Evolutionary conservation across 2,797 vertebrate genomes (phyloP), one percentile per base, ranked within the genome.

Genomic region (Coracias cyanogaster): DNA sequence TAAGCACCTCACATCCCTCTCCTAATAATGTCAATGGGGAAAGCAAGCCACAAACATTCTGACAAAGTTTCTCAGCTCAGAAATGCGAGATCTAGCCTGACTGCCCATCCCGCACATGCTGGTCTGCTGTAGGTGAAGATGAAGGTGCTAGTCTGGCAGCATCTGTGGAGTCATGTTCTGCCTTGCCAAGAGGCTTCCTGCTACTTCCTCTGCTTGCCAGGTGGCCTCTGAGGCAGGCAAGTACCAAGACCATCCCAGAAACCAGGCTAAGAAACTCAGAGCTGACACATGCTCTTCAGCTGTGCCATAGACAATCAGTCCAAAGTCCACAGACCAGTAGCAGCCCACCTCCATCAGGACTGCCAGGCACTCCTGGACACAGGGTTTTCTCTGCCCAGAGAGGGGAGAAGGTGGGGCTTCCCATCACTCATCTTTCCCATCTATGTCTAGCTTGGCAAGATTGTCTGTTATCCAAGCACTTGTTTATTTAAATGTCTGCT

Each of bases 101-200:
- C 12, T 2, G 0, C 16, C 45, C 24, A 21, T 19, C 28, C 35
- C 0, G 0, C 18, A 18, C 0, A 4, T 7, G 6, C 20, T 24
- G 16, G 14, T 67, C 25, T 8, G 15, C 35, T 35, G 6, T 9
- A 88, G 8, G 49, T 28, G 58, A 64, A 88, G 49, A 55, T 16
- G 35, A 6, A 39, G 25, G 12, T 48, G 6, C 9, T 72, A 33
- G 26, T 37, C 64, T 29, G 14, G 19, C 33, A 82, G 49, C 0
- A 0, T 41, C 33, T 37, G 14, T 76, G 15, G 22, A 43, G 31
- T 22, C 24, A 76, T 22, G 6, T 10, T 20, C 39, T 60, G n/a
- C 22, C 20, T 46, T 2, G 0, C n/a, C 46, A n/a, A 8, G 6
- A 19, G 35, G 24, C 17, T 82, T 65, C 13, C 54, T 57, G 21